These are phyloP conservation scores for human DNA, from an alignment of 2,113 vertebrate species.

Conservation along the genomic window GRCh38 chrX:127125001-127125500, in stretches of 20 bases:
- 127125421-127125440: background rate
- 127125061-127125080: conserved; percentile 67
- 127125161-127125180: background rate
- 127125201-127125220: background rate
- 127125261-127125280: background rate
- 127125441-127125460: background rate
- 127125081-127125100: conserved; percentile 46
- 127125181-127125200: background rate
- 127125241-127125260: background rate
- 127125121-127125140: background rate
- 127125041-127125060: conserved; percentile 39
- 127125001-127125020: conserved; percentile 58
- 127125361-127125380: background rate
- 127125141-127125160: background rate
- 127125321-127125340: background rate
- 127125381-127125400: background rate
- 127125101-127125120: conserved; percentile 13
- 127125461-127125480: background rate
- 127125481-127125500: background rate
- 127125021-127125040: conserved; percentile 46
- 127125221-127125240: background rate
- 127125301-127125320: background rate
- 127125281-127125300: background rate
- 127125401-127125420: background rate
- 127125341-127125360: background rate